Base-by-base conservation (phyloP, 2,797 vertebrate genomes). In the Pterois miles region DNA sequence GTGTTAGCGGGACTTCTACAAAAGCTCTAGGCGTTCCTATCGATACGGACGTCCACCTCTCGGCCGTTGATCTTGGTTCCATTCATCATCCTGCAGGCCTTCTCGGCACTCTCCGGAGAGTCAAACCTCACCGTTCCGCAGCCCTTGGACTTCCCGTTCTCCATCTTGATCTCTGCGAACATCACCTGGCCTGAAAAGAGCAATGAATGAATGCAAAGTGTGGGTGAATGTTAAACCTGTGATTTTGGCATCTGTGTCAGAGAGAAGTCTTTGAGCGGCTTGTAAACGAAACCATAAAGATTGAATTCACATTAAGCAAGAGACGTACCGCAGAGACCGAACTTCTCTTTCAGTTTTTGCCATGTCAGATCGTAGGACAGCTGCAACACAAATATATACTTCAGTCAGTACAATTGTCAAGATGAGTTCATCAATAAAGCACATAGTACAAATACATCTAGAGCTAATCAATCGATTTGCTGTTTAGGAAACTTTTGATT, bases 121-220 rank as follows among this genome's bases (percentile, higher is more conserved):
- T 99, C 98, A 82, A 98, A 99, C 79, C 98, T 95, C 77, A 99
- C 98, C 0, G 98, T 99, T 75, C 98, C 98, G 82, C 98, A 99
- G 88, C 98, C 98, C 93, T 99, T 99, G 43, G 98, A 99, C 92
- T 96, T 98, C 64, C 98, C 98, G 34, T 97, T 98, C 93, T 99
- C 98, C 98, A 99, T 99, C 96, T 99, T 99, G 92, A 99, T 98
- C 92, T 99, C 98, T 71, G 98, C 98, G 89, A 97, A 99, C 97
- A 99, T 98, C 80, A 99, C 98, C 89, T 98, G 97, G 91, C 98
- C 98, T 99, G 89, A 29, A 48, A 64, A 22, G 33, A 78, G 40
- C 7, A 56, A 46, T 2, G 18, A 73, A 23, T 56, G 4, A 18
- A 74, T 59, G 75, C 23, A 62, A 34, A 73, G 38, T 10, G 34